Conservation (phyloP, 2,797 vertebrate genomes). For the Leptatherina wallacei region DNA sequence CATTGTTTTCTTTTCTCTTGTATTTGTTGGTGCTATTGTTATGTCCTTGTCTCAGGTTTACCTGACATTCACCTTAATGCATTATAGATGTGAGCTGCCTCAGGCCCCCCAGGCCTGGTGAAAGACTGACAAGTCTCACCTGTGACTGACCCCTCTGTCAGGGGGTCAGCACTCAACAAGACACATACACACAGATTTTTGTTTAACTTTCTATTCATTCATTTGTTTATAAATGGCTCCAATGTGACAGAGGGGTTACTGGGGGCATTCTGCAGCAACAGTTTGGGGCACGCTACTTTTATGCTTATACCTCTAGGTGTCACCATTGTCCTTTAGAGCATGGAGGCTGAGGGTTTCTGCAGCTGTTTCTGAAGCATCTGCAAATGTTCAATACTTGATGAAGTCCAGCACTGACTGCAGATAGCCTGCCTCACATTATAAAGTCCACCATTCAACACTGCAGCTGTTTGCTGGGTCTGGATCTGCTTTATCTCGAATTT, state of each 20-base stretch:
- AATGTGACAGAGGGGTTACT: background rate
- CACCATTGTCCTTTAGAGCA: constrained; percentile 36
- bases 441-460: constrained; percentile 9
- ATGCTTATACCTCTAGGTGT: constrained; percentile 48
- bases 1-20: background rate
- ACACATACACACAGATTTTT: background rate
- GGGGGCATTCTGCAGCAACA: background rate
- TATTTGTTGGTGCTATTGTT: constrained; percentile 18
- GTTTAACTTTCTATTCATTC: background rate
- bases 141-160: constrained; percentile 41
- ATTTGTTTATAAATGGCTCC: background rate
- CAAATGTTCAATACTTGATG: constrained; percentile 33
- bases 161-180: background rate
- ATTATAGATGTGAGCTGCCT: constrained; percentile 59
- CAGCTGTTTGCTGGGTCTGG: background rate
- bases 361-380: constrained; percentile 37
- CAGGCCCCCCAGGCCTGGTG: constrained; percentile 21
- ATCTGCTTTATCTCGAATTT: background rate
- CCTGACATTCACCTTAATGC: constrained; percentile 38
- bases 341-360: background rate
- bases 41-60: constrained; percentile 33
- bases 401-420: constrained; percentile 49
- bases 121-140: constrained; percentile 52
- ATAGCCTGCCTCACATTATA: constrained; percentile 3
- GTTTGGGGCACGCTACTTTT: background rate